Conservation (phyloP, 2,797 vertebrate genomes). For the Podargus strigoides region DNA sequence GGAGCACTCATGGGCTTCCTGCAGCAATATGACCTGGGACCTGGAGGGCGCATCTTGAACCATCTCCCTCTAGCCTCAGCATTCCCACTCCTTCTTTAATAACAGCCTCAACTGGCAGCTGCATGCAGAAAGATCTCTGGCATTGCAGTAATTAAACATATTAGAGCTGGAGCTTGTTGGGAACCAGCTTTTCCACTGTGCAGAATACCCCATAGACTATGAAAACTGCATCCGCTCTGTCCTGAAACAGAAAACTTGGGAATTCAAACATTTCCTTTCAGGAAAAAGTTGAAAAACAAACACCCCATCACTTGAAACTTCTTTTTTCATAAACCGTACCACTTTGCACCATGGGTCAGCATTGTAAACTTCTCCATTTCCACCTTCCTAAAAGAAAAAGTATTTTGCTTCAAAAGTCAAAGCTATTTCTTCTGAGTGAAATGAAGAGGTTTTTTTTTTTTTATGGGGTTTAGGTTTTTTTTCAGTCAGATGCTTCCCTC, state of each 20-base stretch:
- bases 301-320: not conserved
- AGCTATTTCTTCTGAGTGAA: not conserved
- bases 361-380: not conserved
- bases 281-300: not conserved
- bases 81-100: not conserved
- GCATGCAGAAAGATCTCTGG: not conserved
- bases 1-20: not conserved
- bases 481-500: not conserved
- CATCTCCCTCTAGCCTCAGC: not conserved
- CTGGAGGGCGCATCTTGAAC: not conserved
- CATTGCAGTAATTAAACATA: not conserved
- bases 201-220: not conserved
- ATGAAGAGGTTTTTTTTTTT: rapidly evolving
- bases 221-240: not conserved
- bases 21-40: not conserved
- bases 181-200: not conserved
- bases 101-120: not conserved
- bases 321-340: not conserved
- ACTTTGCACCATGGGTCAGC: not conserved
- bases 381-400: not conserved
- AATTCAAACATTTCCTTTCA: not conserved
- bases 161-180: not conserved
- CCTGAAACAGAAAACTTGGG: not conserved
- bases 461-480: rapidly evolving
- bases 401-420: not conserved